Percentiles rank a stretch among this genome's conserved stretches.
phyloP scores from a whole-genome alignment of 1,140 invertebrate species.

The Drosophila obscura region DNA sequence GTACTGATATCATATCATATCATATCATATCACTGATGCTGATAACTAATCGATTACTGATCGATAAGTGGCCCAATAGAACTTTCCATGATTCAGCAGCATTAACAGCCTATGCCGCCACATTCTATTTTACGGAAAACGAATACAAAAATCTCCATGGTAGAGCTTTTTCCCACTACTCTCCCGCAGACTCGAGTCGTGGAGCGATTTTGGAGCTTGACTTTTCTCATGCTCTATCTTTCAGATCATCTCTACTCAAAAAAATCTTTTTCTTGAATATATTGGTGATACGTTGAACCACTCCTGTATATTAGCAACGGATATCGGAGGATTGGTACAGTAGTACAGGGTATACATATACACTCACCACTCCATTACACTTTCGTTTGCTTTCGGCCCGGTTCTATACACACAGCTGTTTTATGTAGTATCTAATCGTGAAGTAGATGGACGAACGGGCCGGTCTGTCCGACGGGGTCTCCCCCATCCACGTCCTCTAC shows the following conservation, averaged over 20 bases:
- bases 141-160: no score
- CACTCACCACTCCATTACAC: constrained; percentile 21
- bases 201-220: no score
- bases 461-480: constrained; percentile 3
- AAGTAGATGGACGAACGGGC: not conserved
- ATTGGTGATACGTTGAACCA: no score
- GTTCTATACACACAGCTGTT: constrained; percentile 55
- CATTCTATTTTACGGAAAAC: not conserved
- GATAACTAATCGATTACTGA: constrained; percentile 39
- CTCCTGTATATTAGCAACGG: no score
- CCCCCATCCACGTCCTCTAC: constrained; percentile 8
- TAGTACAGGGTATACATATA: not conserved
- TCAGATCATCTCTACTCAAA: no score
- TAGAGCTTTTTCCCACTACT: no score
- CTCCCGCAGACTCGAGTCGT: no score
- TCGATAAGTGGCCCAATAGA: constrained; percentile 32
- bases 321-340: not conserved
- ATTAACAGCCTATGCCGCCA: not conserved
- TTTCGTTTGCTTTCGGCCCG: constrained; percentile 52
- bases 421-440: constrained; percentile 54
- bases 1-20: constrained; percentile 29
- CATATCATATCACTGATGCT: constrained; percentile 26
- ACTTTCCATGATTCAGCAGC: constrained; percentile 15
- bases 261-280: no score
- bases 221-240: not conserved